Evolutionary conservation across 2,888 invertebrate species (phyloP), one percentile per base, ranked within the genome.

Genomic region (Drosophila kokeensis): DNA sequence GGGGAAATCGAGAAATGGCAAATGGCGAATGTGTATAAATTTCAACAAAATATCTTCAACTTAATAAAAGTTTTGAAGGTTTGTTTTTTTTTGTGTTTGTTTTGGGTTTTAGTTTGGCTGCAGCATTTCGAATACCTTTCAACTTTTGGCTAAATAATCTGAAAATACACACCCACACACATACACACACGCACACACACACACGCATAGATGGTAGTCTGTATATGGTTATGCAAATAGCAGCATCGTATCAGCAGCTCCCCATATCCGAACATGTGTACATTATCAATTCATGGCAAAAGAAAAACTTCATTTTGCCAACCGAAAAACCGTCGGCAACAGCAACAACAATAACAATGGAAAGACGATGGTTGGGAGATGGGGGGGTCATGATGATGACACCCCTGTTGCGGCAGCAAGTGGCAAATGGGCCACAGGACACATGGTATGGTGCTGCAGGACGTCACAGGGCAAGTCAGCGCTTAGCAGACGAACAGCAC

Each of bases 251-350:
- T 82, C 81, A 76, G 73, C 60, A 58, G 36, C 32, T 49, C 27
- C 36, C 61, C 87, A 71, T 69, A 81, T 79, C 82, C 79, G 86
- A 89, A 81, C 89, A 87, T 87, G 85, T 85, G 87, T 87, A 87
- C 89, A 89, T 87, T 87, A 87, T 87, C 87, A 87, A 87, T 87
- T 87, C 87, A 87, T 87, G 87, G 85, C 86, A 75, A 87, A 82
- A 82, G 83, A 85, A 87, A 87, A 89, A 89, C 89, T 87, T 89
- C 85, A 89, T 87, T 89, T 81, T 84, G 75, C 89, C 60, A 80
- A 71, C 75, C 70, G 49, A 70, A 82, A 80, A 73, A 69, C 75
- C 74, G 69, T 69, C 73, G 70, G 67, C 48, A 70, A 69, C 73
- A 81, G 73, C 82, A 68, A 29, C 30, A 66, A 53, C 60, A 67